Base-by-base conservation (phyloP, 2,888 invertebrate genomes). In the Nudaria mundana region DNA sequence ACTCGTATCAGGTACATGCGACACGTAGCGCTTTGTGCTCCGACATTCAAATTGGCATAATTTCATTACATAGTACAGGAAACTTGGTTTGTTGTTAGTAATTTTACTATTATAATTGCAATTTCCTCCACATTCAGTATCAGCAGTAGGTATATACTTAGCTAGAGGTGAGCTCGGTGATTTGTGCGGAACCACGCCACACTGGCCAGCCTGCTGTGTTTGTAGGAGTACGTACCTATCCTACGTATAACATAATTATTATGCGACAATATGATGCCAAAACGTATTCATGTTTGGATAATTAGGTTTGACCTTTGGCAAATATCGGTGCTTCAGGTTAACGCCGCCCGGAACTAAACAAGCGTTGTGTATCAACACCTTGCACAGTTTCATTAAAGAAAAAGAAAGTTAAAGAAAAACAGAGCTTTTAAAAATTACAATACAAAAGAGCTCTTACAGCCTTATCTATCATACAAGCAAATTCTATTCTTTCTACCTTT, bases 101-200 rank as follows among this genome's bases (percentile, higher is more conserved):
- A n/a, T n/a, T n/a, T 44, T 12, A 38, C 41, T 29, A 37, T 35
- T 40, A 43, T 55, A 44, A 62, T 59, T 44, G 55, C 51, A 26
- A 36, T 33, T 40, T 46, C 44, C 44, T 31, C 34, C 22, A 36
- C 26, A 34, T 44, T 44, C 29, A 10, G 28, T 18, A 2, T n/a
- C n/a, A n/a, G n/a, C n/a, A n/a, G n/a, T 23, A 8, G n/a, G 12
- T 5, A 10, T 8, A 5, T 18, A 5, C 3, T 18, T 3, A 5
- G 18, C 6, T 8, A 20, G 7, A 8, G 20, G 18, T 5, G 5
- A 5, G 18, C 15, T 20, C 26, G 5, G n/a, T n/a, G n/a, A n/a
- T n/a, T n/a, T n/a, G n/a, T n/a, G 37, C 61, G 55, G 62, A 60
- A 44, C 14, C 42, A 43, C 57, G 56, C 16, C 23, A 13, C 26